These are phyloP conservation scores for Sterrhoptilus dennistouni DNA, from an alignment of 2,113 vertebrate species.

Conservation along the genomic window DNA sequence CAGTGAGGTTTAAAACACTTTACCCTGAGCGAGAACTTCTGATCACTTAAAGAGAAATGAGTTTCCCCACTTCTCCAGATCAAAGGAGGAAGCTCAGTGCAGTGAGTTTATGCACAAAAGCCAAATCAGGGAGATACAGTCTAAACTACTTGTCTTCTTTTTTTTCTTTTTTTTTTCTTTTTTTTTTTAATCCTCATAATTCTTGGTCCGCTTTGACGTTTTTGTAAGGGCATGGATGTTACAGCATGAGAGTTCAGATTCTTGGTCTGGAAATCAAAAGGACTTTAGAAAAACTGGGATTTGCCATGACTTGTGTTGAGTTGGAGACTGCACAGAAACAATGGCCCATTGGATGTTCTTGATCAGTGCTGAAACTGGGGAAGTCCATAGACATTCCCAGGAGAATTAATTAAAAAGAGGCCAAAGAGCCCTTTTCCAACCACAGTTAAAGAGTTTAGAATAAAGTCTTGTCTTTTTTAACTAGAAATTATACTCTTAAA, in stretches of 20 bases:
- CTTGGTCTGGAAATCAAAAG: neutral
- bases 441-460: slow-evolving; percentile 4
- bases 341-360: neutral
- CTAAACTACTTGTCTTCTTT: neutral
- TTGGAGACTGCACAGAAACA: neutral
- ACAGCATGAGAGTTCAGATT: neutral
- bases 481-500: neutral
- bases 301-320: neutral
- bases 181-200: neutral
- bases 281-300: neutral
- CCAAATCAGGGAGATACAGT: neutral
- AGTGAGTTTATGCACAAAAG: neutral
- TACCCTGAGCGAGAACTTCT: neutral
- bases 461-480: neutral
- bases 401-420: neutral
- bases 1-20: neutral
- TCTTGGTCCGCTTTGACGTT: neutral
- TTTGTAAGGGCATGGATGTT: neutral
- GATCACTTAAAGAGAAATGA: neutral
- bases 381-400: neutral
- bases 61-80: neutral
- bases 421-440: neutral
- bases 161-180: neutral
- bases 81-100: neutral
- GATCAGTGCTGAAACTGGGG: neutral